phyloP scores from a whole-genome alignment of 2,113 vertebrate genomes.

The Pterocles gutturalis region DNA sequence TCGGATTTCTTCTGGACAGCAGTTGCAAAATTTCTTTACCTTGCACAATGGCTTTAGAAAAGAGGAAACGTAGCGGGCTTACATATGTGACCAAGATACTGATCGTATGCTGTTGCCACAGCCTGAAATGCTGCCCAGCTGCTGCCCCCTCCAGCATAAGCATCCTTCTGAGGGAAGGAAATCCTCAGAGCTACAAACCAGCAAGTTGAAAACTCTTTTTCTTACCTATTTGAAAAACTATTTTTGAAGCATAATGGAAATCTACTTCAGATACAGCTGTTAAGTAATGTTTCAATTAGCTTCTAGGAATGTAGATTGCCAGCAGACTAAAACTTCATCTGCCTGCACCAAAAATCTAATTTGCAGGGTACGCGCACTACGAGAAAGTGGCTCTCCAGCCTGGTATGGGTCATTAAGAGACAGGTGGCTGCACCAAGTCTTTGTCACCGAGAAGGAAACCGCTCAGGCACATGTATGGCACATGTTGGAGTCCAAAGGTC shows the following conservation, averaged over 20 bases:
- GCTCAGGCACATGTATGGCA: background rate
- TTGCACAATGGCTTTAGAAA: background rate
- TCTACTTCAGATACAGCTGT: background rate
- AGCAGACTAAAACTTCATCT: background rate
- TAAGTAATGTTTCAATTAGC: background rate
- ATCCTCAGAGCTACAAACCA: background rate
- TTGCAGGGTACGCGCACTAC: background rate
- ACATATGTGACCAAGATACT: accelerated
- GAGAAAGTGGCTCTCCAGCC: background rate
- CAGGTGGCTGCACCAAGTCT: background rate
- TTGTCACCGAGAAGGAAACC: background rate
- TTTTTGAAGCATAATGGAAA: background rate
- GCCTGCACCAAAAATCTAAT: background rate
- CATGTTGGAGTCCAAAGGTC: no score
- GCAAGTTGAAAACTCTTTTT: no score
- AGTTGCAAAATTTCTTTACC: background rate
- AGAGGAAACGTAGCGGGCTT: background rate
- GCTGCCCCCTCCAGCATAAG: no score
- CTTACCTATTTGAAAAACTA: background rate
- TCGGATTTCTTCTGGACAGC: accelerated
- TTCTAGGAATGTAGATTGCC: background rate
- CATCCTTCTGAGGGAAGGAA: background rate
- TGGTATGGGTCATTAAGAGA: background rate
- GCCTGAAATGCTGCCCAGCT: accelerated
- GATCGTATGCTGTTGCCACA: accelerated